Conservation (phyloP, 2,113 vertebrate genomes). For the Uria aalge region DNA sequence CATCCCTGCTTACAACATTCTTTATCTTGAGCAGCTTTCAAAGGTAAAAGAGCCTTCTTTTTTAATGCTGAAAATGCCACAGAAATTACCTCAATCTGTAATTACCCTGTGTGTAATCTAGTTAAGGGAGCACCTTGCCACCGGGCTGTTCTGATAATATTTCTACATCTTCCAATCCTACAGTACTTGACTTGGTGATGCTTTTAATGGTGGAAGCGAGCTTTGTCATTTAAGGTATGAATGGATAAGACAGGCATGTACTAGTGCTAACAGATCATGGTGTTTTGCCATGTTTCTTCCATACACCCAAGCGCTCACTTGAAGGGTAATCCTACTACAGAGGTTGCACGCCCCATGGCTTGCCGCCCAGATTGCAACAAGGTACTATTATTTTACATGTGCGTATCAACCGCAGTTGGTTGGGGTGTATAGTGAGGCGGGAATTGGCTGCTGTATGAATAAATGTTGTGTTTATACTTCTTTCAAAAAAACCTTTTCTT, state of each 20-base stretch:
- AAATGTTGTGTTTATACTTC: background rate
- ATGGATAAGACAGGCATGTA: background rate
- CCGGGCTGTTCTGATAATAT: background rate
- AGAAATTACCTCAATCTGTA: background rate
- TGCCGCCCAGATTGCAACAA: background rate
- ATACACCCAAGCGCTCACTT: background rate
- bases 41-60: background rate
- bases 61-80: background rate
- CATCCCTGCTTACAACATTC: background rate
- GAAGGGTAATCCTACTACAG: background rate
- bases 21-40: background rate
- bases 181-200: background rate
- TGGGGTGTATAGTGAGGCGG: background rate
- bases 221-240: background rate
- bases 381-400: background rate
- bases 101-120: background rate
- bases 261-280: background rate
- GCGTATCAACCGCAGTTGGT: fast-evolving
- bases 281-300: background rate
- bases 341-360: fast-evolving
- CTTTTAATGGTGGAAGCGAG: background rate
- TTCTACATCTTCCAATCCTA: background rate
- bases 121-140: background rate
- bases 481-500: background rate
- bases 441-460: background rate